Conservation (phyloP, 2,113 vertebrate genomes). For the Limnothrissa miodon region DNA sequence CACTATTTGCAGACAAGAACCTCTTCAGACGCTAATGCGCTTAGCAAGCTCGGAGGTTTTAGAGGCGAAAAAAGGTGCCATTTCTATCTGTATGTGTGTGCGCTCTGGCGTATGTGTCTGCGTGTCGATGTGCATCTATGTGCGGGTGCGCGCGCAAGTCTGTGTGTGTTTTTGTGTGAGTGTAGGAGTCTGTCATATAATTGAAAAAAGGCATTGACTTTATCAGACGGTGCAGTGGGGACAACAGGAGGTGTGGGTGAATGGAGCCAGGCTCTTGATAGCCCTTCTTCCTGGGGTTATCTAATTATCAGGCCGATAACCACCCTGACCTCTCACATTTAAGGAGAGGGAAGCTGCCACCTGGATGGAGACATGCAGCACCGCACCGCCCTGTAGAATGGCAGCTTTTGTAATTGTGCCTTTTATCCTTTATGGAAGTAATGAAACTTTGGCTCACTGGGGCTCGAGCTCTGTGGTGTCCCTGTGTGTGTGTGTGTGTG, state of each 20-base stretch:
- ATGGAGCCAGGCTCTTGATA: conserved; percentile 55
- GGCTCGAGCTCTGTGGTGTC: neutral
- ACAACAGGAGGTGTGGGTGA: conserved; percentile 37
- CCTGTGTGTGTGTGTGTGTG: neutral
- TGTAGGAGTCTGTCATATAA: conserved; percentile 38
- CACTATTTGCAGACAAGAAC: conserved; percentile 1
- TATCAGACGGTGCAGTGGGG: conserved; percentile 35
- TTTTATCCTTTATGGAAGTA: conserved; percentile 49
- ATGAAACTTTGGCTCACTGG: conserved; percentile 45
- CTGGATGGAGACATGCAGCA: conserved; percentile 66
- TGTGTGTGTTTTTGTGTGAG: neutral
- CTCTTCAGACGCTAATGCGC: conserved; percentile 36
- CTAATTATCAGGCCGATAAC: conserved; percentile 75
- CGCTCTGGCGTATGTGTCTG: neutral
- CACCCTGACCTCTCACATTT: conserved; percentile 71
- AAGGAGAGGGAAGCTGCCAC: conserved; percentile 55
- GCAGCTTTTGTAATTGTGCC: conserved; percentile 48
- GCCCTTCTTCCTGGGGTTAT: conserved; percentile 60
- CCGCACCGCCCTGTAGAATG: conserved; percentile 45
- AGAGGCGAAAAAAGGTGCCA: neutral
- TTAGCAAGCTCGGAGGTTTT: conserved; percentile 16
- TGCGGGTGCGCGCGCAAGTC: neutral
- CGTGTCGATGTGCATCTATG: neutral
- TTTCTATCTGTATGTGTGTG: neutral
- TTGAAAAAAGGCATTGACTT: conserved; percentile 59